phyloP scores from a whole-genome alignment of 2,888 invertebrate species.

The Stegophylla sp. region DNA sequence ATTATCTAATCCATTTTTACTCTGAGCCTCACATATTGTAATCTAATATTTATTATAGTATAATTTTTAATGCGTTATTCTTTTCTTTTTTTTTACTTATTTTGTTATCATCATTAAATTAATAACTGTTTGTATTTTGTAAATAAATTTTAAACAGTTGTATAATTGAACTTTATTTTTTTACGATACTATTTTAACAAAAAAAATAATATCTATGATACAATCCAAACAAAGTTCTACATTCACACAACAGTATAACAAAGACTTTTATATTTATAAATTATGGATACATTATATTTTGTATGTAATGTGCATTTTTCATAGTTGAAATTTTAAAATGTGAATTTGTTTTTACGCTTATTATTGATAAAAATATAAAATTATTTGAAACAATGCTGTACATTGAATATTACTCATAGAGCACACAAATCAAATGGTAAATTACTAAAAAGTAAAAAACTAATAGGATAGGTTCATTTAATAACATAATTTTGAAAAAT shows the following conservation, averaged over 20 bases:
- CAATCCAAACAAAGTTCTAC: not conserved
- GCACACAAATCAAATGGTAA: too few relatives aligned
- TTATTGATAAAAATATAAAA: too few relatives aligned
- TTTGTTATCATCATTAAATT: slow-evolving; percentile 31
- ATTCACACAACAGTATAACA: not conserved
- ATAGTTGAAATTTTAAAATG: too few relatives aligned
- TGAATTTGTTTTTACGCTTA: too few relatives aligned
- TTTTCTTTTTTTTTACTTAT: slow-evolving; percentile 16
- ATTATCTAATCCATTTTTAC: slow-evolving; percentile 41
- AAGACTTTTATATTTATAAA: not conserved
- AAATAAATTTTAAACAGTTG: slow-evolving; percentile 44
- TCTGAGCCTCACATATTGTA: slow-evolving; percentile 48
- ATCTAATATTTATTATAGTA: slow-evolving; percentile 26
- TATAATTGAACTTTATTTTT: slow-evolving; percentile 2
- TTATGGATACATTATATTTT: too few relatives aligned
- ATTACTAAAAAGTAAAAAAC: too few relatives aligned
- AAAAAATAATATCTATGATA: not conserved
- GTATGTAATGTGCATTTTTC: too few relatives aligned
- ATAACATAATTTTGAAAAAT: too few relatives aligned
- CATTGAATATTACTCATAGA: too few relatives aligned
- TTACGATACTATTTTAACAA: not conserved
- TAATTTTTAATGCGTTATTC: slow-evolving; percentile 23
- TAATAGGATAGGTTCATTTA: too few relatives aligned
- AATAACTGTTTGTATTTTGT: slow-evolving; percentile 30
- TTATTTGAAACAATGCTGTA: too few relatives aligned